A percentile compares a stretch with the other conserved stretches of the same genome.
These are phyloP conservation scores for Orussus abietinus DNA, from an alignment of 1,140 invertebrate species.

Conservation along the genomic window DNA sequence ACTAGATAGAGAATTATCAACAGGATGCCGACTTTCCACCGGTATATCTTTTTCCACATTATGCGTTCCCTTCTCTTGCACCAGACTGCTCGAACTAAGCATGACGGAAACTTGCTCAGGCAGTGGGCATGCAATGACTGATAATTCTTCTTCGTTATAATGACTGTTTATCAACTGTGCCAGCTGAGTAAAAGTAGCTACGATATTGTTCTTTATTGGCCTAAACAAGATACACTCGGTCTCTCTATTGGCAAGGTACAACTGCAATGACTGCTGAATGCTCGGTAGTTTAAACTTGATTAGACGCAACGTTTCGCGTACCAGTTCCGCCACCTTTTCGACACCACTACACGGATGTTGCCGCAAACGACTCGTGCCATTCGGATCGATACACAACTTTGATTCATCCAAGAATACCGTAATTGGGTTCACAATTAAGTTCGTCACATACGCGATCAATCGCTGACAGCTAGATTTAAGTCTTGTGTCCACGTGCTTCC, in stretches of 20 bases:
- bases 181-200: constrained; percentile 79
- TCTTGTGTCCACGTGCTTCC: constrained; percentile 90
- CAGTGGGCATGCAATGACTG: constrained; percentile 82
- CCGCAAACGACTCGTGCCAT: constrained; percentile 46
- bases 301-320: constrained; percentile 63
- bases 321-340: constrained; percentile 37
- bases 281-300: constrained; percentile 77
- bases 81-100: constrained; percentile 69
- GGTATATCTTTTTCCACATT: no score
- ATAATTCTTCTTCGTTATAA: constrained; percentile 76
- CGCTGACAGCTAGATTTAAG: constrained; percentile 88
- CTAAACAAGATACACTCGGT: constrained; percentile 94
- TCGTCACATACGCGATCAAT: constrained; percentile 80
- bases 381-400: constrained; percentile 43
- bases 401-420: constrained; percentile 73
- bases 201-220: constrained; percentile 89
- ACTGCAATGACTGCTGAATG: constrained; percentile 83
- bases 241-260: constrained; percentile 94
- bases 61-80: constrained; percentile 39
- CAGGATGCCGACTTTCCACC: no score
- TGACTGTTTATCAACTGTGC: constrained; percentile 71
- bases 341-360: constrained; percentile 56
- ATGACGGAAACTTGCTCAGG: constrained; percentile 89
- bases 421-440: constrained; percentile 70
- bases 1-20: no score